A percentile compares a stretch with the other conserved stretches of the same genome.
phyloP scores from a whole-genome alignment of 2,888 invertebrate species.

The Drosophila acutilabella region DNA sequence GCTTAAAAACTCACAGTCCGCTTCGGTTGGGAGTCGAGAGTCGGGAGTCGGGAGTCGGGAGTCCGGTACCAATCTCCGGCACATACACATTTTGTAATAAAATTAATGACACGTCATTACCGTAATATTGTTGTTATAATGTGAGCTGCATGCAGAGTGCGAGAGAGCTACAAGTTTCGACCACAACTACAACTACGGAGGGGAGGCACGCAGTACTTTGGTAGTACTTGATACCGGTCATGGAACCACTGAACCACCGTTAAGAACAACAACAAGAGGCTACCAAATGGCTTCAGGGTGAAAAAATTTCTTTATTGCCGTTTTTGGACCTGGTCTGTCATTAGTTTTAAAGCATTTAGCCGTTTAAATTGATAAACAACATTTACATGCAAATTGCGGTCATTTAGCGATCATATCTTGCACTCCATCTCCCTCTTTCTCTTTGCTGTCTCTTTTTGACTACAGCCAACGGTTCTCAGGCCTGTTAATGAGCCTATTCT shows the following conservation, averaged over 20 bases:
- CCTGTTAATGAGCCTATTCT: constrained; percentile 59
- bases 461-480: constrained; percentile 52
- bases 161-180: constrained; percentile 23
- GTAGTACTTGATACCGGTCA: constrained; percentile 32
- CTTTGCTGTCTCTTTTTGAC: not conserved
- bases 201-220: constrained; percentile 6
- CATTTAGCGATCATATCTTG: constrained; percentile 72
- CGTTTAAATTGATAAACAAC: constrained; percentile 79
- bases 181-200: not conserved
- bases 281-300: constrained; percentile 61
- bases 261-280: constrained; percentile 39
- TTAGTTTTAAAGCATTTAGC: constrained; percentile 77
- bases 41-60: constrained; percentile 18
- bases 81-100: constrained; percentile 77
- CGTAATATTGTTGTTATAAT: constrained; percentile 79
- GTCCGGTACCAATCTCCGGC: constrained; percentile 28
- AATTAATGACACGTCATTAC: constrained; percentile 81
- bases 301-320: constrained; percentile 72
- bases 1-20: not conserved
- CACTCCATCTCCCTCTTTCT: constrained; percentile 15
- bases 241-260: constrained; percentile 47
- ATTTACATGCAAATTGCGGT: constrained; percentile 79
- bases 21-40: not conserved
- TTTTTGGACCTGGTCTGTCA: constrained; percentile 71
- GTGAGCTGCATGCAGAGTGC: constrained; percentile 55